Conservation (phyloP, 2,113 vertebrate genomes). For the Pholis gunnellus region DNA sequence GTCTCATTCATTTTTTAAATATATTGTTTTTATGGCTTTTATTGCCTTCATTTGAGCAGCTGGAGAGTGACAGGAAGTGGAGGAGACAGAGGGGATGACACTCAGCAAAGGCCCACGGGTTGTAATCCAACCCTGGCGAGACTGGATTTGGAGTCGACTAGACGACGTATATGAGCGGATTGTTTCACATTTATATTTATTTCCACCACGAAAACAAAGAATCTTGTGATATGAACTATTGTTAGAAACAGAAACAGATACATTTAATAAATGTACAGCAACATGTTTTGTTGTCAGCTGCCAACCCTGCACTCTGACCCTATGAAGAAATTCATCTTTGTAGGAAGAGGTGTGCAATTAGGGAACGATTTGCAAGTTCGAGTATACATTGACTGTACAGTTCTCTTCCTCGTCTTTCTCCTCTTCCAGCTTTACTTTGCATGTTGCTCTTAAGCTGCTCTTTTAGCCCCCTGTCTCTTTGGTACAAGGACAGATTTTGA, state of each 20-base stretch:
- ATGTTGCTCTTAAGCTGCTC: not conserved
- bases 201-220: constrained; percentile 51
- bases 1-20: not conserved
- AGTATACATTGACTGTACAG: not conserved
- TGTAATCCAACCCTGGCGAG: not conserved
- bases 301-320: not conserved
- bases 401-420: not conserved
- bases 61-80: not conserved
- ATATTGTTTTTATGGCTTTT: too few species aligned
- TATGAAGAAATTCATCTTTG: not conserved
- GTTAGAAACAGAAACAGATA: not conserved
- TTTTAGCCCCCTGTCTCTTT: not conserved
- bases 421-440: not conserved
- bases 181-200: too few species aligned
- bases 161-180: too few species aligned
- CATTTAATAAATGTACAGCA: not conserved
- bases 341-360: not conserved
- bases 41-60: not conserved
- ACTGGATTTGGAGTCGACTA: too few species aligned
- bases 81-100: not conserved
- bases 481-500: not conserved
- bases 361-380: not conserved
- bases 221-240: constrained; percentile 1
- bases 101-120: not conserved
- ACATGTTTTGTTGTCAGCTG: not conserved